Base-by-base conservation (phyloP, 2,888 invertebrate genomes). In the Trissolcus japonicus region DNA sequence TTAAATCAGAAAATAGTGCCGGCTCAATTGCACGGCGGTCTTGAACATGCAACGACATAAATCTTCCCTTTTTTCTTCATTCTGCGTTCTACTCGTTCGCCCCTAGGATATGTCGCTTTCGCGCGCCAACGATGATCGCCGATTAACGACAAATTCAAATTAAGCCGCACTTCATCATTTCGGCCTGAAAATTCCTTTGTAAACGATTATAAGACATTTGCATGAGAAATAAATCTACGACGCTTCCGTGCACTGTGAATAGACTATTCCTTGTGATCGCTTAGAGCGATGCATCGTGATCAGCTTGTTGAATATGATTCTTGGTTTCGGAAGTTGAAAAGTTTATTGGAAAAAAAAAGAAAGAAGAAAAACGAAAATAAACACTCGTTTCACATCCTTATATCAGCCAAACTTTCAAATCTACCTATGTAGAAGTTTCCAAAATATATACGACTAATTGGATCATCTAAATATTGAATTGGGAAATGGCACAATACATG, bases 1-100 rank as follows among this genome's bases (percentile, higher is more conserved):
- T 86, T 81, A 83, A 85, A 84, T 85, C 82, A 81, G 35, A 35
- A 35, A 35, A 35, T 35, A 11, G 35, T 9, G 11, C 11, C 35
- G 35, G 35, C 35, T 35, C 35, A 11, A 35, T 35, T 35, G 35
- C 11, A 11, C 35, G 9, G 9, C 11, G 11, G 9, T 35, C 35
- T 62, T 56, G 43, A 72, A 50, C 63, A 51, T 51, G 57, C 74
- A 59, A 73, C 51, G 57, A 7, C 19, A 40, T 13, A 17, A 35
- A 54, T 41, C 54, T 69, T 35, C 9, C 9, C 11, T 35, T 51
- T 65, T 60, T 61, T 60, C 65, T 65, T 65, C 56, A 29, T 55
- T 25, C 41, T 46, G 16, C 35, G 59, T 65, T 53, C 29, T 53
- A 35, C 41, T 55, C 25, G 43, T 62, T 65, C 55, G 67, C 76